Conservation (phyloP, 2,113 vertebrate genomes). For the Microcebus tavaratra region DNA sequence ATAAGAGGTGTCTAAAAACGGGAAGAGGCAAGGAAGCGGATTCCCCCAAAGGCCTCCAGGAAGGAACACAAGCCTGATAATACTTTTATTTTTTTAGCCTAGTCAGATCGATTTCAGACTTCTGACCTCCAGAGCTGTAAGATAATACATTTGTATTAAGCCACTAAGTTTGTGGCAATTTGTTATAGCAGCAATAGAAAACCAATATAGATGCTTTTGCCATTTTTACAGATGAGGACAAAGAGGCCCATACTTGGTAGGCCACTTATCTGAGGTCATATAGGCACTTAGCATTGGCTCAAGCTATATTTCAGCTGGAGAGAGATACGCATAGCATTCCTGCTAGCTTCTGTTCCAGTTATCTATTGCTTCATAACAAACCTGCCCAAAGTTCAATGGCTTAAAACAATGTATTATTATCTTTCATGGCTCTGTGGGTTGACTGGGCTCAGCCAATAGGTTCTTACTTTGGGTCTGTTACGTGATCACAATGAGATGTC, state of each 20-base stretch:
- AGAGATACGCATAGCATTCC: not conserved
- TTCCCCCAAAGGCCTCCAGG: not conserved
- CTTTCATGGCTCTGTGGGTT: not conserved
- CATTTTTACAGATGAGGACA: not conserved
- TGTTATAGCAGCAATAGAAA: not conserved
- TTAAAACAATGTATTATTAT: not conserved
- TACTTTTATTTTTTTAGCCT: not conserved
- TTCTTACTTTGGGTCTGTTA: not conserved
- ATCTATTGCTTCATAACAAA: not conserved
- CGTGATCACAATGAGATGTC: not conserved
- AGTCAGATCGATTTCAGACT: not conserved
- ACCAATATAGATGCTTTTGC: not conserved
- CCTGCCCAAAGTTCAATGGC: not conserved
- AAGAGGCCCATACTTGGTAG: not conserved
- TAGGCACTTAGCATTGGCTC: not conserved
- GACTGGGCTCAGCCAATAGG: not conserved
- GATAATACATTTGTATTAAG: not conserved
- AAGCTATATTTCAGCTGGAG: not conserved
- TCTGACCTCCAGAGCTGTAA: not conserved
- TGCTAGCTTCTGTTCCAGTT: not conserved
- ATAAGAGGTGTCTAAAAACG: not conserved
- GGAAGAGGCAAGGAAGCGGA: not conserved
- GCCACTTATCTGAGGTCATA: not conserved
- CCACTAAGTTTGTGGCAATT: not conserved
- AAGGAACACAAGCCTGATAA: not conserved